Base-by-base conservation (phyloP, 2,888 invertebrate genomes). In the Diarsia brunnea region DNA sequence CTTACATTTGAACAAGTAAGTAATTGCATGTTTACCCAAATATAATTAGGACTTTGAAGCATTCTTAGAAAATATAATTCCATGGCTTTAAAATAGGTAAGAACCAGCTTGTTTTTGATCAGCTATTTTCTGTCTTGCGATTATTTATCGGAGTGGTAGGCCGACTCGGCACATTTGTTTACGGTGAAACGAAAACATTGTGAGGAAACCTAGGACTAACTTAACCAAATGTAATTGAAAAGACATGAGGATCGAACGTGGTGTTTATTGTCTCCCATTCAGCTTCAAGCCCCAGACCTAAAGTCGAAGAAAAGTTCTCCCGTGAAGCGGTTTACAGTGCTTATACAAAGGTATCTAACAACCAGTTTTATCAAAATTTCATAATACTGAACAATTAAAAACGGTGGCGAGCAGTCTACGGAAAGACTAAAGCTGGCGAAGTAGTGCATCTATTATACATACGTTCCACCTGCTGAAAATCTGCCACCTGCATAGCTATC, bases 111-210 rank as follows among this genome's bases (percentile, higher is more conserved):
- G 43, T 43, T 58, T 75, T 43, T 73, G 10, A 4, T 60, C 12
- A 38, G 14, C 1, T 4, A 60, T 73, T 74, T 43, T 43, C 47
- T 10, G 38, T 43, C n/a, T n/a, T 60, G 49, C 49, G 58, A n/a
- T 45, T 53, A 31, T 7, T 31, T 24, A 4, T 16, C 5, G 7
- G 3, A 43, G n/a, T 49, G 19, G 16, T 47, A 47, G 5, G 12
- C 21, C 24, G 5, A 5, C 16, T 24, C 8, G 16, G 11, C 10
- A 38, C 21, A 1, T 16, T 27, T 27, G 16, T 2, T 4, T 31
- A 12, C 4, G 16, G 24, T 77, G 53, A 19, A 73, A 49, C 47
- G 63, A 64, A 74, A 74, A 49, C 43, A 64, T 31, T 63, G 81
- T 24, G 38, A 80, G 11, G 12, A 27, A 47, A 16, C 47, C 53